These are phyloP conservation scores for Microplitis deprimator DNA, from an alignment of 2,888 invertebrate species.

Conservation along the genomic window DNA sequence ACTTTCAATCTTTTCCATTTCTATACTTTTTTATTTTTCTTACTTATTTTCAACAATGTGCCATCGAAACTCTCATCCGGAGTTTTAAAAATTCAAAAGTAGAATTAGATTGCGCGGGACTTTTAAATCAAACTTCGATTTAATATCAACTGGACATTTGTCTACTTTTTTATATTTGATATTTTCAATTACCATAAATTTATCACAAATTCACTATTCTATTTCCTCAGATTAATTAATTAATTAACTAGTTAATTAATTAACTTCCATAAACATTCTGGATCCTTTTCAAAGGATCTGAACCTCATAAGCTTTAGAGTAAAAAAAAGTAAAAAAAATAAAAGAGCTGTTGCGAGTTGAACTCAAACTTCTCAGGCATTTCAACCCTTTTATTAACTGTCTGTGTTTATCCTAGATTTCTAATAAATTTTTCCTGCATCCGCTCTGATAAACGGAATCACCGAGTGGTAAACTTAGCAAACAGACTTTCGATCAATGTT, in stretches of 20 bases:
- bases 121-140: conserved; percentile 18
- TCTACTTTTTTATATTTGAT: neutral
- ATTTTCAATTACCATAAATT: neutral
- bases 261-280: neutral
- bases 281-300: neutral
- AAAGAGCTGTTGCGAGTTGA: neutral
- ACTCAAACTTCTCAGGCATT: neutral
- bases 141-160: conserved; percentile 35
- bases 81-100: neutral
- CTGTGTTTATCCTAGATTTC: conserved; percentile 24
- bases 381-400: neutral
- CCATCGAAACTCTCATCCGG: conserved; percentile 17
- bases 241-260: neutral
- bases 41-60: neutral
- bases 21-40: conserved; percentile 8
- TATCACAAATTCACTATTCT: neutral
- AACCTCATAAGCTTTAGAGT: neutral
- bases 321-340: neutral
- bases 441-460: conserved; percentile 11
- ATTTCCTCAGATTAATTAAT: neutral
- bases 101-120: neutral
- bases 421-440: conserved; percentile 6
- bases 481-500: neutral
- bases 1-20: conserved; percentile 27
- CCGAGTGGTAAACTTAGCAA: neutral